phyloP scores from a whole-genome alignment of 2,113 vertebrate species.

The Sander lucioperca region DNA sequence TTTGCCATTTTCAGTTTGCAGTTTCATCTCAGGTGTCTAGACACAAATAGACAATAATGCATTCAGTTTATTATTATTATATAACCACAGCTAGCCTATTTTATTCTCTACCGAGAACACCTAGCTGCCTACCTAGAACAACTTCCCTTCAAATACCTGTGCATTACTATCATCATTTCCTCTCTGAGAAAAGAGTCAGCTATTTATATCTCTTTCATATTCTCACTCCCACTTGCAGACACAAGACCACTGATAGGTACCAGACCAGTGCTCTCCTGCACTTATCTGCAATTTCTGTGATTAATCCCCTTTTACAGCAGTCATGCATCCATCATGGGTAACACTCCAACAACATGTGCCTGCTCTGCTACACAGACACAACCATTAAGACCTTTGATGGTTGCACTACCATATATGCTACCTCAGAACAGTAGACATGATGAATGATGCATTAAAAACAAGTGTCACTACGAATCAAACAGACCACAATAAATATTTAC shows the following conservation, averaged over 20 bases:
- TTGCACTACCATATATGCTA: slow-evolving; percentile 15
- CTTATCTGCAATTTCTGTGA: slow-evolving; percentile 76
- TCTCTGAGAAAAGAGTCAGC: slow-evolving; percentile 59
- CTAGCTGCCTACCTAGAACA: slow-evolving; percentile 45
- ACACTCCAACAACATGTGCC: too few species aligned
- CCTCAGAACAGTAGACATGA: slow-evolving; percentile 40
- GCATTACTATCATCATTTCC: slow-evolving; percentile 68
- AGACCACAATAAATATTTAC: slow-evolving; percentile 75
- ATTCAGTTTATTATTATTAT: neutral
- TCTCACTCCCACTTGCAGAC: slow-evolving; percentile 62
- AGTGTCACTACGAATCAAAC: slow-evolving; percentile 65
- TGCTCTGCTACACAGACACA: slow-evolving; percentile 51
- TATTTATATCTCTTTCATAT: slow-evolving; percentile 64
- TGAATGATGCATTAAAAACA: slow-evolving; percentile 59
- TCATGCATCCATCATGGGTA: slow-evolving; percentile 64
- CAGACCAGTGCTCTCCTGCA: slow-evolving; percentile 69
- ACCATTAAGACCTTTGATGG: slow-evolving; percentile 49
- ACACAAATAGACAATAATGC: slow-evolving; percentile 1
- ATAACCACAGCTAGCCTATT: slow-evolving; percentile 31
- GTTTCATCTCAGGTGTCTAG: neutral
- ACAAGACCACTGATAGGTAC: slow-evolving; percentile 65
- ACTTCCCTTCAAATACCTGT: slow-evolving; percentile 61
- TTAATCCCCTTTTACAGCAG: slow-evolving; percentile 76
- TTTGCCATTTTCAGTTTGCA: neutral
- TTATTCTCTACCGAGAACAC: slow-evolving; percentile 47